Evolutionary conservation across 2,797 vertebrate genomes (phyloP).

Genomic region (Mormyrus proboscirostris): DNA sequence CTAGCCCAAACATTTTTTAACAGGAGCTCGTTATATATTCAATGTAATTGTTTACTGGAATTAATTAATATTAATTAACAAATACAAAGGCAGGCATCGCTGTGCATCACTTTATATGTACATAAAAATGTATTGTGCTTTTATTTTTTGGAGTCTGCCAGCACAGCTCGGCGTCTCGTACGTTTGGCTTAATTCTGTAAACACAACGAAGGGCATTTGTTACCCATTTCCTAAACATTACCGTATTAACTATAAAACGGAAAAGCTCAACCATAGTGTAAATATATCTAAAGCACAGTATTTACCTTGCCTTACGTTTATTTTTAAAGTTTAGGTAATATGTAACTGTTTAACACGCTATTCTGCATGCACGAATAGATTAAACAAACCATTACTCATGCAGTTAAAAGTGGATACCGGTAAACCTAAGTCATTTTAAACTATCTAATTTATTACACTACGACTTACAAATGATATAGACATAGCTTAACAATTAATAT

Average conservation of each 20-base stretch:
- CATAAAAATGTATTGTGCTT: not conserved
- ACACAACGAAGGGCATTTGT: not conserved
- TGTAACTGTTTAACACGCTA: not conserved
- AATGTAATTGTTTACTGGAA: not conserved
- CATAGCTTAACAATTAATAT: not conserved
- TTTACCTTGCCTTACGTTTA: not conserved
- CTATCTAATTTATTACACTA: not conserved
- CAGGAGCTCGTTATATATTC: not conserved
- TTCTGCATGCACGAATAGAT: not conserved
- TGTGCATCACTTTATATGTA: not conserved
- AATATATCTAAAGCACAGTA: not conserved
- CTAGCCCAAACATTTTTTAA: not conserved
- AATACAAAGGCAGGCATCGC: not conserved
- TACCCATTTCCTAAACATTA: not conserved
- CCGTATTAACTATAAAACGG: not conserved
- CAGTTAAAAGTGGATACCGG: not conserved
- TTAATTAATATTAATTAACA: not conserved
- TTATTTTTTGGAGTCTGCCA: not conserved
- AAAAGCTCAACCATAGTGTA: not conserved
- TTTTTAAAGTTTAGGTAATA: not conserved
- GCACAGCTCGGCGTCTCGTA: not conserved
- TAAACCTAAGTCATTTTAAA: not conserved
- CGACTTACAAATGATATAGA: not conserved
- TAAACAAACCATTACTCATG: not conserved
- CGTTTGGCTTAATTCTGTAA: not conserved